Percentiles rank a stretch among this genome's conserved stretches.
These are phyloP conservation scores for Allygus modestus DNA, from an alignment of 2,888 invertebrate species.

Conservation along the genomic window DNA sequence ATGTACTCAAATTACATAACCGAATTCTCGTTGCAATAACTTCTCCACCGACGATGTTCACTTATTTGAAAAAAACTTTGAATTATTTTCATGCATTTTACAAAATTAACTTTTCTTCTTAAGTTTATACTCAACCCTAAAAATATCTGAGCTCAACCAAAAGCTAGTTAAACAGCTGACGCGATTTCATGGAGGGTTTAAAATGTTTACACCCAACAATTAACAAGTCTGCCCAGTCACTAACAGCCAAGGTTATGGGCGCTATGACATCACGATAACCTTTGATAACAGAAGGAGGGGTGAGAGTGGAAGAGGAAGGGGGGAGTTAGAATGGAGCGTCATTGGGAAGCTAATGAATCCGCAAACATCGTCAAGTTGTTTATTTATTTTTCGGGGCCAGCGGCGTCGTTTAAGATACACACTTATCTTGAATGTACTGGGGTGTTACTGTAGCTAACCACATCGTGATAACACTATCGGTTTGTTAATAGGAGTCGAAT, in stretches of 20 bases:
- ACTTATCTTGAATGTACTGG: neutral
- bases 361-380: neutral
- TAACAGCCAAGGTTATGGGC: neutral
- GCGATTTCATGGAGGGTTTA: neutral
- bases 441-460: neutral
- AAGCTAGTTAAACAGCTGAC: neutral
- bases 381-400: neutral
- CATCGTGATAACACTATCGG: neutral
- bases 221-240: neutral
- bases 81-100: too few relatives aligned
- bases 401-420: neutral
- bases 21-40: too few relatives aligned
- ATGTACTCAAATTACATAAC: too few relatives aligned
- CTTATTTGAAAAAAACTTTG: too few relatives aligned
- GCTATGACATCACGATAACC: neutral
- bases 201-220: neutral
- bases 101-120: too few relatives aligned
- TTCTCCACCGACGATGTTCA: too few relatives aligned
- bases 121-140: too few relatives aligned
- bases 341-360: neutral
- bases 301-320: too few relatives aligned
- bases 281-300: neutral
- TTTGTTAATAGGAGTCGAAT: neutral
- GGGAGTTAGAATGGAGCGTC: neutral
- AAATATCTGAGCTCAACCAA: too few relatives aligned